Evolutionary conservation across 1,140 invertebrate genomes (phyloP), one percentile per base, ranked within the genome.

Genomic region (Drosophila sechellia): DNA sequence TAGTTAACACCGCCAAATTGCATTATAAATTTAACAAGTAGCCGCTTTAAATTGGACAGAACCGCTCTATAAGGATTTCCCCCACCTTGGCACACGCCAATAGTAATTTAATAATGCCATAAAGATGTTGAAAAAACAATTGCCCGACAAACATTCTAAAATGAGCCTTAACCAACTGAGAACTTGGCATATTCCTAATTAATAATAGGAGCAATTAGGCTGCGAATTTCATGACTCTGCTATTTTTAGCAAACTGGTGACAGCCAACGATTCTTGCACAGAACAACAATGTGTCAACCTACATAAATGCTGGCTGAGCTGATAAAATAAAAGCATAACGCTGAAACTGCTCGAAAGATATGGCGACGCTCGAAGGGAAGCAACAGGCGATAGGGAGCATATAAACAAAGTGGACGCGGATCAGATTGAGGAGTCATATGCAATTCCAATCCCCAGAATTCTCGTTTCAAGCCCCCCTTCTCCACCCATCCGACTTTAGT

Each of bases 321-420:
- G 70, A 74, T 74, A 74, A 74, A 64, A 37, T 49, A 40, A 40
- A 40, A 64, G 45, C 58, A 17, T 39, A 52, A 52, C 17, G 11
- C 58, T 50, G 59, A 64, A 64, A 39, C 34, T 49, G 25, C 20
- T 50, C 27, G 10, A 56, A 54, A 70, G 27, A 56, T 64, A 52
- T 34, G 46, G 34, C 52, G 35, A 42, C 63, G 27, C 6, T 31
- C 27, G 20, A 52, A 35, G 42, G 34, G 39, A 40, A 69, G 64
- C 71, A 75, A 76, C 72, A 76, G 71, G 72, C 60, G 48, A 42
- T 53, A 40, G 40, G 34, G 45, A 53, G 56, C 40, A 74, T 55
- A 22, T 22, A 0, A 2, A 22, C 20, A 63, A 46, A 69, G 63
- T 69, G 46, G 40, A 31, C 25, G 12, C 0, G 31, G 31, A 31